Evolutionary conservation across 1,140 invertebrate genomes (phyloP), one percentile per base, ranked within the genome.

Genomic region (Globodera ellingtonae): DNA sequence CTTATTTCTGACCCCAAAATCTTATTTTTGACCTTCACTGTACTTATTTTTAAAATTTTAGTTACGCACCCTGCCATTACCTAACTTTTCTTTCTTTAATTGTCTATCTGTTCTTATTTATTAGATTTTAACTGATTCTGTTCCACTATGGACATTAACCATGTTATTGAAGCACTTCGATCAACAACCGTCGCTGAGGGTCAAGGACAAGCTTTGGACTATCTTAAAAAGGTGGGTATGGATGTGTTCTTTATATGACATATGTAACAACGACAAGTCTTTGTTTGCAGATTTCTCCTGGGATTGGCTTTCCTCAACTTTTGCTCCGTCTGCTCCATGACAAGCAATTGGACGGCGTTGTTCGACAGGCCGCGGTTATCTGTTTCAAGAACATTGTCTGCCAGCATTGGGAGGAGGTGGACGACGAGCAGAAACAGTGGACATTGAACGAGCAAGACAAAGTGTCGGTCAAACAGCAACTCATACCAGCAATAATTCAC

Each of bases 341-440:
- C 89, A 92, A 92, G 87, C 93, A 95, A 83, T 91, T 96, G 62
- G 94, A 97, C 65, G 93, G 95, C 92, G 94, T 96, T 83, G 93
- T 97, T 0, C 91, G 96, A 83, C 96, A 98, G 92, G 96, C 97
- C 82, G 95, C 93, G 89, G 96, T 94, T 48, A 95, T 99, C 84
- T 99, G 97, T 91, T 90, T 99, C 70, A 99, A 99, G 91, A 99
- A 99, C 91, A 91, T 97, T 88, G 92, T 98, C 56, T 93, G 92
- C 65, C 92, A 93, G 84, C 94, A 93, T 90, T 99, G 97, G 97
- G 92, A 93, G 79, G 94, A 2, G 35, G 35, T 95, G 80, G 91
- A 91, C 67, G 70, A 62, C 90, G 91, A n/a, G 92, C 94, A 83
- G 21, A 82, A 81, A 13, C 62, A 70, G 44, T 66, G 59, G 56